Percentiles rank a stretch among this genome's conserved stretches.
phyloP scores from a whole-genome alignment of 2,113 vertebrate genomes.

The Sebastes schlegelii region DNA sequence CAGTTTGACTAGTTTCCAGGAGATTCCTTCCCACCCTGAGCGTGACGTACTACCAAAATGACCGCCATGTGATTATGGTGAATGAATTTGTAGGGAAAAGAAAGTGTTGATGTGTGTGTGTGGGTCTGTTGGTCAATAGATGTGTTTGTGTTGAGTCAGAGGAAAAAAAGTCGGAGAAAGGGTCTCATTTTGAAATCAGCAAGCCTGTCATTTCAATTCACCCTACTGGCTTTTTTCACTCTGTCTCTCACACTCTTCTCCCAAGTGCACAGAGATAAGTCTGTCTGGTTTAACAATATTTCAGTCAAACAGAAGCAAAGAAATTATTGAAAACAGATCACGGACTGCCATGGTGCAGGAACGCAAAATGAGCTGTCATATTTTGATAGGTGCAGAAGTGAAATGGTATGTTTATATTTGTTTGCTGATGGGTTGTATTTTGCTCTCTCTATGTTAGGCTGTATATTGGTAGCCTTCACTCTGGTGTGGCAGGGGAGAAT shows the following conservation, averaged over 20 bases:
- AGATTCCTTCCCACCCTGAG: too few relatives aligned
- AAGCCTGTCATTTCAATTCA: conserved; percentile 43
- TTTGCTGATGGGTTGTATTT: background rate
- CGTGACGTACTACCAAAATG: too few relatives aligned
- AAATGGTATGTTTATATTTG: conserved; percentile 27
- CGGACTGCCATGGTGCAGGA: background rate
- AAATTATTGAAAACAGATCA: conserved; percentile 42
- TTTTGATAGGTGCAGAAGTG: conserved; percentile 37
- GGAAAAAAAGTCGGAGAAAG: background rate
- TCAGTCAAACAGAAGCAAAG: conserved; percentile 34
- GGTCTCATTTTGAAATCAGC: conserved; percentile 23
- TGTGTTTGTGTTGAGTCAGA: background rate
- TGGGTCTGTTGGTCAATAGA: background rate
- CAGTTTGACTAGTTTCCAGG: too few relatives aligned
- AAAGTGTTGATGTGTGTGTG: background rate
- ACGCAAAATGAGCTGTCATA: conserved; percentile 38
- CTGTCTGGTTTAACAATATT: conserved; percentile 36
- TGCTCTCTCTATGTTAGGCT: background rate
- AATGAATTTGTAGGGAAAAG: background rate
- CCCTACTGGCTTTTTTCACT: conserved; percentile 14
- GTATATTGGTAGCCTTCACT: conserved; percentile 6
- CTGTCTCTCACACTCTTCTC: background rate
- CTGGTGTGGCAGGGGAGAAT: background rate
- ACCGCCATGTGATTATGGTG: too few relatives aligned
- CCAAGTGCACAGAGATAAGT: conserved; percentile 5